Percentiles rank a stretch among this genome's conserved stretches.
Conservation (phyloP, 2,888 invertebrate genomes). For the Synergus itoensis region DNA sequence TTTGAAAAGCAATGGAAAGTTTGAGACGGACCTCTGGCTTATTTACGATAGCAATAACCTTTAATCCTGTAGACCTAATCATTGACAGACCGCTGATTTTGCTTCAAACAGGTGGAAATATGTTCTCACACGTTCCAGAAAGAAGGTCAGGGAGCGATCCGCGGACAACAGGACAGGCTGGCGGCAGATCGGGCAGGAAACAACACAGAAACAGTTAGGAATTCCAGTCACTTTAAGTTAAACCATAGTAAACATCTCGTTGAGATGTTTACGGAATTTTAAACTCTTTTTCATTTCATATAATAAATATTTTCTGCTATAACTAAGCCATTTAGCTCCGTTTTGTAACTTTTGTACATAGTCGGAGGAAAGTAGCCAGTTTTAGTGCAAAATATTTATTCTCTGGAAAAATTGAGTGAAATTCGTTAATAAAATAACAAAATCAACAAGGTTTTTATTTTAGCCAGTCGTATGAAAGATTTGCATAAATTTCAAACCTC, state of each 20-base stretch:
- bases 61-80: not conserved
- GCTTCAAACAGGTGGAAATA: not conserved
- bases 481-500: too few relatives aligned
- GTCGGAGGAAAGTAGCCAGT: too few relatives aligned
- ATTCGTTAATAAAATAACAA: too few relatives aligned
- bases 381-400: too few relatives aligned
- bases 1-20: not conserved
- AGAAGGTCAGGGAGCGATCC: not conserved
- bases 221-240: constrained; percentile 59
- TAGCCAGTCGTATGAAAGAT: too few relatives aligned
- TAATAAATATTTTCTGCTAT: too few relatives aligned
- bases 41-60: not conserved
- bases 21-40: not conserved
- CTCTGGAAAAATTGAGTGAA: too few relatives aligned
- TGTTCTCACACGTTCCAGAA: not conserved
- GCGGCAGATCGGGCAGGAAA: constrained; percentile 56
- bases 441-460: too few relatives aligned
- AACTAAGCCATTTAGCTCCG: too few relatives aligned
- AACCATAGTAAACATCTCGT: constrained; percentile 43
- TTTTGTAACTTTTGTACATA: too few relatives aligned
- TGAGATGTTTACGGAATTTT: not conserved
- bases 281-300: not conserved
- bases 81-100: constrained; percentile 2
- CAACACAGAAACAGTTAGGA: constrained; percentile 64
- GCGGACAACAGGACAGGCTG: not conserved